A percentile compares a stretch with the other conserved stretches of the same genome.
Conservation (phyloP, 1,140 invertebrate genomes). For the Camponotus floridanus region DNA sequence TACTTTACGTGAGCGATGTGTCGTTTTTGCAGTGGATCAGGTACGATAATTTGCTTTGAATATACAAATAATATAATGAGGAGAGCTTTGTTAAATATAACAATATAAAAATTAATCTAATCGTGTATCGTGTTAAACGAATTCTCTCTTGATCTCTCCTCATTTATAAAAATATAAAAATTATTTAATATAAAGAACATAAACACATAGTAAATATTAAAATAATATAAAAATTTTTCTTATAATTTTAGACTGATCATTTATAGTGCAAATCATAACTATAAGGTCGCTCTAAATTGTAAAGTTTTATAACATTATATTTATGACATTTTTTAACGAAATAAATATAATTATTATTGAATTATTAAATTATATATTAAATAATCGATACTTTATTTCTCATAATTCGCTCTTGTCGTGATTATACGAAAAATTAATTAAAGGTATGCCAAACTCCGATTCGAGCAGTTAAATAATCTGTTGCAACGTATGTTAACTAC, state of each 20-base stretch:
- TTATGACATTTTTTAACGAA: too few species aligned
- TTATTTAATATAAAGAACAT: neutral
- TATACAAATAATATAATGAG: neutral
- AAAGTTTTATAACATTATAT: too few species aligned
- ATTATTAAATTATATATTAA: neutral
- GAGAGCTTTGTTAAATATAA: neutral
- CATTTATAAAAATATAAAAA: too few species aligned
- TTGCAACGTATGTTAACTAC: slow-evolving; percentile 57
- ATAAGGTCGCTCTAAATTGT: too few species aligned
- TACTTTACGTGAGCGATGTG: slow-evolving; percentile 47
- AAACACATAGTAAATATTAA: too few species aligned
- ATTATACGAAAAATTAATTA: neutral
- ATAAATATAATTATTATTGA: neutral
- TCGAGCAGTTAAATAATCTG: slow-evolving; percentile 64
- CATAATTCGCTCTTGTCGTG: neutral
- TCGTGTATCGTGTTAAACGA: too few species aligned
- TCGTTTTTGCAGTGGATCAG: slow-evolving; percentile 68
- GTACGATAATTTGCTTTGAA: slow-evolving; percentile 39
- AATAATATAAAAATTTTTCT: too few species aligned
- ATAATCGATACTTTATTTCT: neutral
- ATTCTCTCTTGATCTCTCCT: too few species aligned
- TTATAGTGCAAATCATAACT: too few species aligned
- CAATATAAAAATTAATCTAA: neutral
- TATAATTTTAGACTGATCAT: too few species aligned
- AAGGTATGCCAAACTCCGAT: slow-evolving; percentile 59